Percentiles rank a stretch among this genome's conserved stretches.
phyloP scores from a whole-genome alignment of 2,113 vertebrate genomes.

The Urocitellus parryii region DNA sequence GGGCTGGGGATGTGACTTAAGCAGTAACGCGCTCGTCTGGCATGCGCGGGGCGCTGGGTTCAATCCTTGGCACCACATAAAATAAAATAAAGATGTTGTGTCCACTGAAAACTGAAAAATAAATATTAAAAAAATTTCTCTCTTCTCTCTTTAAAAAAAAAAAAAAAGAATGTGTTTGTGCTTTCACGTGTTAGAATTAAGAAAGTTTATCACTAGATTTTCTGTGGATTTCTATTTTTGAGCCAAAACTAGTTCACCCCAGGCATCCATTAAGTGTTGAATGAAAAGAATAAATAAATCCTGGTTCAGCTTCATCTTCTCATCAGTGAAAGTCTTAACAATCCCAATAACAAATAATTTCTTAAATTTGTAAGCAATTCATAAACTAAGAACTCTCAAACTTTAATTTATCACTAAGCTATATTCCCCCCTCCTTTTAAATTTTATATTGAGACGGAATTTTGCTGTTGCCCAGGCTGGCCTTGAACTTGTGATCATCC shows the following conservation, averaged over 20 bases:
- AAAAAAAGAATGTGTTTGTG: neutral
- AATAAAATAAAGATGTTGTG: too few species aligned
- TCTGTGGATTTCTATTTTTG: constrained; percentile 14
- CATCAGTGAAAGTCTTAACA: neutral
- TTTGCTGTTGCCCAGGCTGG: neutral
- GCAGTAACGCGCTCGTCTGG: too few species aligned
- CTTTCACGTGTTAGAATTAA: neutral
- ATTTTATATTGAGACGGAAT: too few species aligned
- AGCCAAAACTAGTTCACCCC: constrained; percentile 16
- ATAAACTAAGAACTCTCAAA: neutral
- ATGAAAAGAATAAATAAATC: constrained; percentile 11
- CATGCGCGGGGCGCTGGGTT: too few species aligned
- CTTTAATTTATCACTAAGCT: neutral
- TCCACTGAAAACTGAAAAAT: too few species aligned
- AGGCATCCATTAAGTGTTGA: neutral
- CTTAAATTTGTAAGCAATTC: neutral
- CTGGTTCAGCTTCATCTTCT: constrained; percentile 44
- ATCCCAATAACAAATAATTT: neutral
- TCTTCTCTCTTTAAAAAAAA: too few species aligned
- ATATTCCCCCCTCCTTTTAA: too few species aligned
- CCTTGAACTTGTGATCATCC: neutral
- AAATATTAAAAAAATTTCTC: too few species aligned
- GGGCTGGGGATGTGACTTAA: neutral
- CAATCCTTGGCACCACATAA: too few species aligned
- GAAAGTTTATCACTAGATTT: neutral